Base-by-base conservation (phyloP, 2,113 vertebrate species). In the Phalacrocorax pelagicus region DNA sequence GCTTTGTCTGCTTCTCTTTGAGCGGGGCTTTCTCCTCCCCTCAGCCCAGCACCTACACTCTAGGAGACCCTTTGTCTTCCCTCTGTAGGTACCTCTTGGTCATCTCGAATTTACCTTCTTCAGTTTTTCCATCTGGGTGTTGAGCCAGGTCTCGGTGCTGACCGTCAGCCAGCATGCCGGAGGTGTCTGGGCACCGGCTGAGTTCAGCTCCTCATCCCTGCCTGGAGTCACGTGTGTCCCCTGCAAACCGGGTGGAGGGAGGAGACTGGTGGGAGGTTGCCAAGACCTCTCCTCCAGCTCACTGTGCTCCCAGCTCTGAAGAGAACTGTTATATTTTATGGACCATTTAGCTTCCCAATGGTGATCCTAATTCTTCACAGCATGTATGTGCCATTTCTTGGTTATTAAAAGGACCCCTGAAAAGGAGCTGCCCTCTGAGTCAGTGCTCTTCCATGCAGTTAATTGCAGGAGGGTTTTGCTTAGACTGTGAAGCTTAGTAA, bases 321-420 rank as follows among this genome's bases (percentile, higher is more conserved):
- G 74, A 83, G 81, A 95, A 67, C 79, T 36, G 79, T 80, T 91
- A 77, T 30, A 59, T 97, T 96, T 96, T 97, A 89, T 95, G 94
- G 94, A 90, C 88, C 81, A 65, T 97, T 97, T 97, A 93, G 83
- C 77, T 91, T 97, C 83, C 86, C 94, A 81, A 2, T 84, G 80
- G 92, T 85, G 70, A 94, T 97, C 92, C 82, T 96, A 86, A 94
- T 96, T 93, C 93, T 94, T 96, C 94, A 86, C 93, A 97, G 90
- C 86, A 80, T 92, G 66, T 77, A 67, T 88, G 62, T 93, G 91
- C 90, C 74, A 30, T 95, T 95, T 95, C 92, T 90, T 94, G 58
- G 71, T 92, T 93, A 92, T 89, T 95, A 81, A 81, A 95, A 92
- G 74, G 84, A 93, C 42, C 81, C 70, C 93, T 96, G 74, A 95